A percentile compares a stretch with the other conserved stretches of the same genome.
Evolutionary conservation across 2,113 vertebrate genomes (phyloP).

Genomic region (Riparia riparia): DNA sequence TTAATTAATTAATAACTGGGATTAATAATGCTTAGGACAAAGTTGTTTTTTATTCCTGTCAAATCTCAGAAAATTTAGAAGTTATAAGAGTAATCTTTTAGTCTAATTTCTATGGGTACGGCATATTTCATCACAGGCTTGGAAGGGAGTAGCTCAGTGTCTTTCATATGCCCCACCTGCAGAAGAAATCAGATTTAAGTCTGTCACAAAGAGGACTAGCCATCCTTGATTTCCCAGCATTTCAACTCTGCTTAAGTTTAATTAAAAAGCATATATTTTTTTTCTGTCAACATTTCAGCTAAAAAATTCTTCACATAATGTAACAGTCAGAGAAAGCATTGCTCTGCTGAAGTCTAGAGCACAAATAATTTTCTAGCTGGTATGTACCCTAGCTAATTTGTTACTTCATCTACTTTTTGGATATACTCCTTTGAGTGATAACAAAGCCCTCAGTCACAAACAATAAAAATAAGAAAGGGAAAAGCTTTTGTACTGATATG

Average conservation of each 20-base stretch:
- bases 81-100: not conserved
- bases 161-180: not conserved
- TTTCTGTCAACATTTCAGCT: not conserved
- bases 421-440: not conserved
- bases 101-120: not conserved
- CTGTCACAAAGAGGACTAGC: not conserved
- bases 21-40: not conserved
- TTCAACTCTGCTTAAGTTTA: not conserved
- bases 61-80: not conserved
- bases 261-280: not conserved
- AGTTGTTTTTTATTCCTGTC: not conserved
- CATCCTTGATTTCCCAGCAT: not conserved
- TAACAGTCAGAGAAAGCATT: not conserved
- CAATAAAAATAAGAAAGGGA: not conserved
- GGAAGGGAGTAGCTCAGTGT: not conserved
- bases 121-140: not conserved
- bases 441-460: not conserved
- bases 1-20: not conserved
- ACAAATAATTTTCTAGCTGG: not conserved
- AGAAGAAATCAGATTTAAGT: not conserved
- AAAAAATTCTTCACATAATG: not conserved
- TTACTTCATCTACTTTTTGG: not conserved
- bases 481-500: not conserved
- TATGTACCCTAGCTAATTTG: not conserved
- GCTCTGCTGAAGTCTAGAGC: not conserved